Evolutionary conservation across 2,797 vertebrate genomes (phyloP), one percentile per base, ranked within the genome.

Genomic region (Uromys caudimaculatus): DNA sequence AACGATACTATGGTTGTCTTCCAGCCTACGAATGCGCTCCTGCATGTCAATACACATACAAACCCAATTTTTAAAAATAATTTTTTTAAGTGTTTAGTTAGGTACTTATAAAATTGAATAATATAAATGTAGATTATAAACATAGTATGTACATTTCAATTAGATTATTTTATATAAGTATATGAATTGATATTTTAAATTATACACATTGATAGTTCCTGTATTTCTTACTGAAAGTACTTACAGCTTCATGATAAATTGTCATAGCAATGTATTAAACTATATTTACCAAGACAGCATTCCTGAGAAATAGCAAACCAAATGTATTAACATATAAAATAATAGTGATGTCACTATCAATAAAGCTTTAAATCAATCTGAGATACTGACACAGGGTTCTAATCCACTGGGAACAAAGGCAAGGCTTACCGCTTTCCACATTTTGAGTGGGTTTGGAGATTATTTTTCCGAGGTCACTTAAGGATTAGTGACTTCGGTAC

Each of bases 301-400:
- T 91, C 10, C 60, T 87, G 54, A 91, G 58, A 95, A 94, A 87
- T 73, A 87, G 19, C n/a, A 76, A 94, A 91, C 3, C 58, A 69
- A 69, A 69, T 9, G 14, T 85, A 84, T 67, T 67, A 89, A 75
- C 38, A 77, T 32, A 19, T 27, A 41, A 69, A 58, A 32, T 69
- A 77, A 69, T 2, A 95, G 21, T 16, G 29, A 16, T 69, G 19
- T 12, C 50, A 19, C 38, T 64, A 54, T 87, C 41, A n/a, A 77
- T 67, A 69, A 76, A 89, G 19, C 11, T 10, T 85, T 82, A 73
- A 85, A 23, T 76, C 60, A 44, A 9, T 14, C 64, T 41, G 32
- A 84, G 24, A 27, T 16, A 38, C n/a, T 11, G 3, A 38, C 11
- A 19, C n/a, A 58, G 10, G 9, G 2, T 77, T 91, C 58, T 35